Evolutionary conservation across 2,888 invertebrate species (phyloP), one percentile per base, ranked within the genome.

Genomic region (Ophonus ardosiacus): DNA sequence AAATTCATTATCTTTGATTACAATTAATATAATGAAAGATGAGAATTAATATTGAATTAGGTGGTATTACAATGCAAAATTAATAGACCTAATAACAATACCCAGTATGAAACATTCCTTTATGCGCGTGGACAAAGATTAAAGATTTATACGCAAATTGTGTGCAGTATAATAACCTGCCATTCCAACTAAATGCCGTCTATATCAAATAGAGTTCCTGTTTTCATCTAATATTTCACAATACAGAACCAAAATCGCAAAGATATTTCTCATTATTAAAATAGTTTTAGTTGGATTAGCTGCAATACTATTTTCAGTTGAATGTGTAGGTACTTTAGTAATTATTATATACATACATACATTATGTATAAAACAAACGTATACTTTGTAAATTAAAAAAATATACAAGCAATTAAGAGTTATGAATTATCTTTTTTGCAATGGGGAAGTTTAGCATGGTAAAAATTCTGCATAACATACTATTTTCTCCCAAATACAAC

Each of bases 1-100:
- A 74, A 74, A 74, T 74, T 74, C 43, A 74, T 74, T 74, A 74
- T 74, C 40, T 74, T 74, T 74, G 71, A 74, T 74, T 74, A 74
- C 71, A 74, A 74, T 74, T 74, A 40, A 40, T 74, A 74, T 74
- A 74, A 74, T 74, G 43, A 74, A 74, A 74, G 71, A 74, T 43
- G 71, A 74, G 21, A 74, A 18, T 74, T 43, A 74, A 74, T 74
- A 74, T 74, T 43, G 68, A 38, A 68, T 40, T 40, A 68, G 63
- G 40, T 68, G 40, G 38, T 68, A 24, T 74, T 40, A 43, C 71
- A 74, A 43, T 74, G 71, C 43, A 74, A 74, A 17, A 74, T 74
- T 68, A 68, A 68, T 68, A 38, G 24, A 68, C 68, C 21, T 68
- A 38, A 24, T 68, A 24, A 63, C 63, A 63, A 63, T 63, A 63